These are phyloP conservation scores for Bubo blakistoni DNA, from an alignment of 2,113 vertebrate genomes.

Conservation along the genomic window DNA sequence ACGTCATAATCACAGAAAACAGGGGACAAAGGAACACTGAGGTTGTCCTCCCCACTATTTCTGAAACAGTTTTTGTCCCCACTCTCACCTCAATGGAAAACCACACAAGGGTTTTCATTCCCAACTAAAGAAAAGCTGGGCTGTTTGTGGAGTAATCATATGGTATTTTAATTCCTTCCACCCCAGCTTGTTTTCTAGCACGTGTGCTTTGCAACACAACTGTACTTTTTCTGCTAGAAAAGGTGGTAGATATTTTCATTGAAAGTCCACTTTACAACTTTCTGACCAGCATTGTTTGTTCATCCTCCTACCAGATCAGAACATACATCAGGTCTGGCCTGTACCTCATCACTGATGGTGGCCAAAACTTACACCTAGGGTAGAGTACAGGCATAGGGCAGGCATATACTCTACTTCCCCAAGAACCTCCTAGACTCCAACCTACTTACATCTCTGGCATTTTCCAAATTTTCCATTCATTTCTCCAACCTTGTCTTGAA, in stretches of 20 bases:
- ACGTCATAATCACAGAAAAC: neutral
- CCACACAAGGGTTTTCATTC: neutral
- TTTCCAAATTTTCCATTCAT: neutral
- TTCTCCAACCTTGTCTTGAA: neutral
- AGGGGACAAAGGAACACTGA: neutral
- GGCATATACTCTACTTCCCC: no score
- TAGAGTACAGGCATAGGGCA: neutral
- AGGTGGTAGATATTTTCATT: neutral
- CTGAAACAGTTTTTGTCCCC: neutral
- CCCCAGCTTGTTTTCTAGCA: rapidly evolving
- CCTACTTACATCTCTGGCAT: rapidly evolving
- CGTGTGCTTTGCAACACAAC: neutral
- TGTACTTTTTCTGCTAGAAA: neutral
- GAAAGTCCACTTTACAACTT: neutral
- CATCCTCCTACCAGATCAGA: neutral
- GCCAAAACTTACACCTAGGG: neutral
- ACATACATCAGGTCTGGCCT: no score
- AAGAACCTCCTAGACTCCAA: neutral
- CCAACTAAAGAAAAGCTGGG: rapidly evolving
- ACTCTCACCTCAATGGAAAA: neutral
- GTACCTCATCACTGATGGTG: rapidly evolving
- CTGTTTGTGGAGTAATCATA: neutral
- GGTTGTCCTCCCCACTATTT: neutral
- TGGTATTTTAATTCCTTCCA: neutral
- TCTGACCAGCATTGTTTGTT: neutral